Conservation (phyloP, 2,113 vertebrate species). For the Cathartes aura region DNA sequence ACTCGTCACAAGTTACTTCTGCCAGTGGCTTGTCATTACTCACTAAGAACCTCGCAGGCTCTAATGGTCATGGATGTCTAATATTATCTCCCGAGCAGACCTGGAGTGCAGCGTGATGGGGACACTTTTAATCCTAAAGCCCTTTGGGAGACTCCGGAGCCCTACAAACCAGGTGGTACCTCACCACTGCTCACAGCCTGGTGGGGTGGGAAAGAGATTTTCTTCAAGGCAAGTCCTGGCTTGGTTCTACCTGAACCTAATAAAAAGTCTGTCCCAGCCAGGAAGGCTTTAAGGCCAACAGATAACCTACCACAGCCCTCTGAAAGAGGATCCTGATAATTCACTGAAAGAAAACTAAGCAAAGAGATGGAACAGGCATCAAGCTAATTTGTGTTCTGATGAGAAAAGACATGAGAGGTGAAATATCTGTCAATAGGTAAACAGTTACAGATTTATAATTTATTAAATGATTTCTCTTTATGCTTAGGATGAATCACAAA, state of each 20-base stretch:
- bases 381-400: not conserved
- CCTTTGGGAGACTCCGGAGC: not conserved
- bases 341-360: not conserved
- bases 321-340: not conserved
- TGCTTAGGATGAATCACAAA: not conserved
- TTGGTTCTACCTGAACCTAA: not conserved
- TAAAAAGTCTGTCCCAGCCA: not conserved
- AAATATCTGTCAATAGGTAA: not conserved
- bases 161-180: not conserved
- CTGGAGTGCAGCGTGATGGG: not conserved
- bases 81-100: rapidly evolving
- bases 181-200: not conserved
- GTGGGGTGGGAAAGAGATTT: not conserved
- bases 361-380: not conserved
- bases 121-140: not conserved
- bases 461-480: not conserved
- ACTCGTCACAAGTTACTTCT: not conserved
- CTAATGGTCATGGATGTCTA: not conserved
- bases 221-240: not conserved
- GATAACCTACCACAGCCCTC: not conserved
- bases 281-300: not conserved
- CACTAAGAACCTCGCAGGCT: not conserved
- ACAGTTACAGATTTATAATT: not conserved
- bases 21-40: not conserved
- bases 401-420: not conserved